phyloP scores from a whole-genome alignment of 2,888 invertebrate species.

The Tribolium freemani region DNA sequence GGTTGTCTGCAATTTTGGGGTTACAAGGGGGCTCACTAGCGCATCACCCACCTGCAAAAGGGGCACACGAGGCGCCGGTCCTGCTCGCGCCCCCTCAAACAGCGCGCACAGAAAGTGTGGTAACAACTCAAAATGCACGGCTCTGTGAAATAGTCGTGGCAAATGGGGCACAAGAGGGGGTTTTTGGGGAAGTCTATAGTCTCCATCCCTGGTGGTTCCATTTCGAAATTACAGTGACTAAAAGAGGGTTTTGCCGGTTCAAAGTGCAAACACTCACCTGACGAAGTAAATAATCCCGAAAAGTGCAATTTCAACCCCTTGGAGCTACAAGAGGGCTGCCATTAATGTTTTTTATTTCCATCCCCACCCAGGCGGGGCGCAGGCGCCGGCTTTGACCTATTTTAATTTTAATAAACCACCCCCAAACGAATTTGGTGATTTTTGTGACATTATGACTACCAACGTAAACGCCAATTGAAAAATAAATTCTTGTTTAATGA shows the following conservation, averaged over 20 bases:
- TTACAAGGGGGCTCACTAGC: not conserved
- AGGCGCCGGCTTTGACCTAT: constrained; percentile 35
- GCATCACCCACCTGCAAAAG: constrained; percentile 73
- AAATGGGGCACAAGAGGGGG: constrained; percentile 77
- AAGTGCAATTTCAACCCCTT: constrained; percentile 26
- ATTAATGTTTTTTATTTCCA: constrained; percentile 23
- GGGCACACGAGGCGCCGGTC: constrained; percentile 77
- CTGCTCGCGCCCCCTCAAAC: constrained; percentile 74
- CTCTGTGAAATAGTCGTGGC: constrained; percentile 78
- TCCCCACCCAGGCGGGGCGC: constrained; percentile 5
- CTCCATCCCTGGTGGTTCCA: constrained; percentile 65
- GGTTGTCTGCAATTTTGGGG: constrained; percentile 68
- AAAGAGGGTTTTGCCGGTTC: not conserved
- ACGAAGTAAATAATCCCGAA: constrained; percentile 60
- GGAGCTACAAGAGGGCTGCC: constrained; percentile 16
- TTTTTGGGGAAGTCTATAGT: constrained; percentile 69
- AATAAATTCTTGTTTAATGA: too few species aligned
- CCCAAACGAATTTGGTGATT: not conserved
- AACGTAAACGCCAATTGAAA: too few species aligned
- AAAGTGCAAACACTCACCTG: constrained; percentile 47
- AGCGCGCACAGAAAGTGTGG: constrained; percentile 79
- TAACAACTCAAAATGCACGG: constrained; percentile 79
- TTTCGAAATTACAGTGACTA: constrained; percentile 56
- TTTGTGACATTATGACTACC: too few species aligned
- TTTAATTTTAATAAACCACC: not conserved